These are phyloP conservation scores for Protonemura montana DNA, from an alignment of 2,888 invertebrate species.

Conservation along the genomic window DNA sequence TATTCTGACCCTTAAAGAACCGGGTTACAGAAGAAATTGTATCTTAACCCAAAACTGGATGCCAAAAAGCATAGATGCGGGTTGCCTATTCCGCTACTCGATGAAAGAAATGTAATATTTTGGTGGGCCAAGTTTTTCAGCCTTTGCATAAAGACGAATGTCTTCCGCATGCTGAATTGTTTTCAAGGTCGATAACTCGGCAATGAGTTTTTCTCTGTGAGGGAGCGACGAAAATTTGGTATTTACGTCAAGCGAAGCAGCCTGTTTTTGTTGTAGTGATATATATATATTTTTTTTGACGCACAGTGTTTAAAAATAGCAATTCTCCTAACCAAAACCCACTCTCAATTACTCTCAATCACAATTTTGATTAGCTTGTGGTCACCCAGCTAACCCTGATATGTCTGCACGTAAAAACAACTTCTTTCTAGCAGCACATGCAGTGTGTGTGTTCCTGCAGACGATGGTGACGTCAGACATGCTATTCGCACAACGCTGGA, in stretches of 20 bases:
- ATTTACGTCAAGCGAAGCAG: neutral
- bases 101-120: too few relatives aligned
- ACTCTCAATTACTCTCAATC: neutral
- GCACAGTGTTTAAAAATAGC: neutral
- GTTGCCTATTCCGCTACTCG: too few relatives aligned
- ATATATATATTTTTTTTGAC: neutral
- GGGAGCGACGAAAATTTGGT: neutral
- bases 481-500: neutral
- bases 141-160: neutral
- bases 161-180: neutral
- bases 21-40: too few relatives aligned
- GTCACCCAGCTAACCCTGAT: neutral
- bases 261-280: neutral
- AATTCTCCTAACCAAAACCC: neutral
- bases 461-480: slow-evolving; percentile 4
- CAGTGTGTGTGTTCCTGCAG: neutral
- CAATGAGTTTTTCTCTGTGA: neutral
- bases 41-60: too few relatives aligned
- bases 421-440: neutral
- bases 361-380: neutral
- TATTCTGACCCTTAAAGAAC: too few relatives aligned
- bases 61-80: too few relatives aligned
- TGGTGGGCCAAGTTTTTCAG: too few relatives aligned
- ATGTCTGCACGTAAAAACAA: neutral
- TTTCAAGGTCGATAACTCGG: neutral